Evolutionary conservation across 30 jellyfish, hydroid and myxozoan species (phyloP), one percentile per base, ranked within the genome.

Genomic region (Rhopilema esculentum): DNA sequence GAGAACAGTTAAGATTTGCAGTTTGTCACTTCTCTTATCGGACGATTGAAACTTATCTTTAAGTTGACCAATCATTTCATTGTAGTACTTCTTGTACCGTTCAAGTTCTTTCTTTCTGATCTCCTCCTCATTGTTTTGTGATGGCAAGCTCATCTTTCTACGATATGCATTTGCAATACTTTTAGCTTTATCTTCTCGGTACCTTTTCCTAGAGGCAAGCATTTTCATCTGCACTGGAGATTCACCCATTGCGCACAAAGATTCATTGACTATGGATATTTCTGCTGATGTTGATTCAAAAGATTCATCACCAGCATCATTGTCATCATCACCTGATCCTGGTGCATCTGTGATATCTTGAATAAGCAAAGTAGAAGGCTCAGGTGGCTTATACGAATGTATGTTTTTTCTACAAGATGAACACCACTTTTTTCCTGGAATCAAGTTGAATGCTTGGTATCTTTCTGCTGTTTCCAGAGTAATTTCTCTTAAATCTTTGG

Each of bases 1-100:
- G 26, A 33, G 71, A 31, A 79, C 52, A 79, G 73, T 71, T 20
- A 72, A 27, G 27, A 72, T 63, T 28, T 72, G 84, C 66, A 28
- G 22, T 72, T 72, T 61, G n/a, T 72, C 84, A 32, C 84, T 72
- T 63, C 84, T 72, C 84, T 72, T 72, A 63, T n/a, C 84, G n/a
- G 84, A 72, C 84, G 49, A 27, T 32, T 72, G 27, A 18, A 72
- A 72, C 27, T 28, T 72, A 26, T 28, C 84, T 68, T 72, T 72
- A 28, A 72, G 20, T 27, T 72, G 84, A n/a, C 27, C 29, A 4
- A 72, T 72, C 84, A 72, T 72, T 32, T 72, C 84, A 72, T 72
- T 31, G 49, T 72, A 72, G 32, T 27, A 72, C 29, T 8, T 18
- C 32, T 72, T 28, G 7, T 16, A 32, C 68, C 32, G 68, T 72